A percentile compares a stretch with the other conserved stretches of the same genome.
Conservation (phyloP, 2,797 vertebrate species). For the Parotocinclus haroldoi region DNA sequence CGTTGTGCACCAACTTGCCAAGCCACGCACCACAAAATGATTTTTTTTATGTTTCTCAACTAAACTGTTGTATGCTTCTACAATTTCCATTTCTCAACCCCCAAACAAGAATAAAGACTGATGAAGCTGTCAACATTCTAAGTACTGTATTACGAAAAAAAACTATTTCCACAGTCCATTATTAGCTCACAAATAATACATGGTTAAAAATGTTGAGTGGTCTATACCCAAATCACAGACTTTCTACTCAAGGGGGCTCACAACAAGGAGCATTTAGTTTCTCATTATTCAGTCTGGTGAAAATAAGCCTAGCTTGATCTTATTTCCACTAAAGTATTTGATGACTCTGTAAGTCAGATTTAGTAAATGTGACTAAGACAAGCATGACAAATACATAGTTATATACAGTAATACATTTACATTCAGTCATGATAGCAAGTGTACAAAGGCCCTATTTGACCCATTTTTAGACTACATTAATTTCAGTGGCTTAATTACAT, state of each 20-base stretch:
- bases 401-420: conserved; percentile 24
- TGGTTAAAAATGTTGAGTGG: conserved; percentile 2
- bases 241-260: conserved; percentile 4
- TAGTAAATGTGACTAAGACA: conserved; percentile 5
- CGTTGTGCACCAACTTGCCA: conserved; percentile 33
- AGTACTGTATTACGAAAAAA: neutral
- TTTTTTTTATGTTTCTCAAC: conserved; percentile 33
- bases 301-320: neutral
- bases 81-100: too few relatives aligned
- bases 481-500: conserved; percentile 25
- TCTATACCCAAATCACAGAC: conserved; percentile 8
- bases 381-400: neutral
- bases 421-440: conserved; percentile 10
- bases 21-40: conserved; percentile 44
- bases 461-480: conserved; percentile 2
- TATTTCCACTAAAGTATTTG: neutral
- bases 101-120: too few relatives aligned
- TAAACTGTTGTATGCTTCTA: conserved; percentile 6
- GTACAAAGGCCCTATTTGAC: neutral
- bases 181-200: conserved; percentile 28
- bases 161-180: conserved; percentile 6
- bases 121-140: too few relatives aligned
- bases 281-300: conserved; percentile 7
- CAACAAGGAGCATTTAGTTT: conserved; percentile 10
- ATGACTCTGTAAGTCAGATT: neutral